Evolutionary conservation across 2,888 invertebrate species (phyloP), one percentile per base, ranked within the genome.

Genomic region (Brachynemurus nebulosus): DNA sequence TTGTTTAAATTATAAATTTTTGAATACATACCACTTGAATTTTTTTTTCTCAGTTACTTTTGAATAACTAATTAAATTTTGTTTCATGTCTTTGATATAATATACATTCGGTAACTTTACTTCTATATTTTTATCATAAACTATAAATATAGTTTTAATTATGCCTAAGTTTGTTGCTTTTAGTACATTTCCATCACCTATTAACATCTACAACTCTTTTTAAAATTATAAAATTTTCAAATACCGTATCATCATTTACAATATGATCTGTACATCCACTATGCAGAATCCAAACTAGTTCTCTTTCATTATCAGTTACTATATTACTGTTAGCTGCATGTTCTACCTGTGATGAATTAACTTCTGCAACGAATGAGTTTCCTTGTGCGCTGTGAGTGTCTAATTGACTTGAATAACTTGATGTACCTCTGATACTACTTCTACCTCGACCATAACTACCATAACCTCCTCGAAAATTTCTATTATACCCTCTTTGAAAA

Each of bases 41-140:
- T 38, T 44, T 50, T 53, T 45, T 30, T 36, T 46, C 11, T 49
- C 44, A 27, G 50, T 51, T 2, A 53, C 44, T 45, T 40, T 52
- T 6, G 41, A 35, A 41, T 45, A 49, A 45, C 52, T 52, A 9
- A 53, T 37, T 25, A 52, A 42, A 50, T 51, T 53, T 41, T 14
- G 39, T 14, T 49, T 39, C 49, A 50, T 49, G 30, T 48, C 45
- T 47, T 48, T 45, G n/a, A 50, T 50, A 48, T 44, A 50, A 38
- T 42, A 48, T 41, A 45, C 40, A 44, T 36, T 37, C 6, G 23
- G 23, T 23, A 7, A 23, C 23, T 7, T 23, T 23, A 23, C 9
- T 23, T 23, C 23, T 7, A 6, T 7, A 7, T 9, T 23, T 23
- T 23, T 23, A 23, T 23, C 23, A 23, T 23, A 6, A 23, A 23